Evolutionary conservation across 2,113 vertebrate species (phyloP).

Genomic region (Silurus meridionalis): DNA sequence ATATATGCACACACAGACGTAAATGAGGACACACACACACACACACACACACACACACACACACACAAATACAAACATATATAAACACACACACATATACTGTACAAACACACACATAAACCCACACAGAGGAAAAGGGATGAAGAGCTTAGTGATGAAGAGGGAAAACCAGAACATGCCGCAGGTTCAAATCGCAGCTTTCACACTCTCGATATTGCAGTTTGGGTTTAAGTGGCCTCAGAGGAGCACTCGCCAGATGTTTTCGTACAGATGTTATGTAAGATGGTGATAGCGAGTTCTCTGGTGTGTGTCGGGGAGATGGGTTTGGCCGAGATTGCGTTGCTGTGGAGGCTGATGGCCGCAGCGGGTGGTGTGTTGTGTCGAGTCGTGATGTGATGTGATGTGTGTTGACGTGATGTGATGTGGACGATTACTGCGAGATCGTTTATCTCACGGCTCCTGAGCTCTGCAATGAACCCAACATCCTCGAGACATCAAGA

Average conservation of each 20-base stretch:
- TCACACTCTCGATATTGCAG: background rate
- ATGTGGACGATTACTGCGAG: background rate
- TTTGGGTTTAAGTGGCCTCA: background rate
- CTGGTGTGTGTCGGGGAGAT: background rate
- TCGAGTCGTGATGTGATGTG: background rate
- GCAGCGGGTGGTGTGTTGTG: background rate
- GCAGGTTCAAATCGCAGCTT: background rate
- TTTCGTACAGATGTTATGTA: background rate
- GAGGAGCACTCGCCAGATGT: background rate
- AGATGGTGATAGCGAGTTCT: background rate
- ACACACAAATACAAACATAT: no score
- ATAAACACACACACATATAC: no score
- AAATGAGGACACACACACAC: no score
- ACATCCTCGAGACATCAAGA: background rate
- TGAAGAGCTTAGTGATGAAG: background rate
- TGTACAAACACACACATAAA: no score
- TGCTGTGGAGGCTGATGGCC: conserved; percentile 17
- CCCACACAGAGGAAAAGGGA: no score
- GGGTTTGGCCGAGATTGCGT: conserved; percentile 13
- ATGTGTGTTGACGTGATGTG: background rate
- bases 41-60: no score
- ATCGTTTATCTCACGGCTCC: conserved; percentile 27
- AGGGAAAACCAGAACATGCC: background rate
- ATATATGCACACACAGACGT: no score
- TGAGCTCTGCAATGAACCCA: background rate